Evolutionary conservation across 2,797 vertebrate genomes (phyloP).

Genomic region (Sebastes melanostomus): DNA sequence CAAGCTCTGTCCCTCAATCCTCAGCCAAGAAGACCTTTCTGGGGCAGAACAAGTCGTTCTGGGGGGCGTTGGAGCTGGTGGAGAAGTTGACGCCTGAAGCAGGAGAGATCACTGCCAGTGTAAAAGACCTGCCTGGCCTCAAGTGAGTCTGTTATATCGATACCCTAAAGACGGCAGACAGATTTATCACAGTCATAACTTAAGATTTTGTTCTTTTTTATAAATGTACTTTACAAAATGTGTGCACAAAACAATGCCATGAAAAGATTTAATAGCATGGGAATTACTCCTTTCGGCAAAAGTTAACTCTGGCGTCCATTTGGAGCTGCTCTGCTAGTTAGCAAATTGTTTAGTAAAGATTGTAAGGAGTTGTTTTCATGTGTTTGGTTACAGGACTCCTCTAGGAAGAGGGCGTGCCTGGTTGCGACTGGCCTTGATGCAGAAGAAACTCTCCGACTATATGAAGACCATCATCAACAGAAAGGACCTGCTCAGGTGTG

Average conservation of each 20-base stretch:
- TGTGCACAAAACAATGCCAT: background rate
- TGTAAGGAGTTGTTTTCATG: background rate
- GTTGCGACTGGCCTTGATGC: conserved; percentile 97
- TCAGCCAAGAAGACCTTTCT: conserved; percentile 98
- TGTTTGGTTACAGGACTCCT: conserved; percentile 85
- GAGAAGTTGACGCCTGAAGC: conserved; percentile 98
- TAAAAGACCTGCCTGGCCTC: conserved; percentile 97
- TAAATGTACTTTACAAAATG: background rate
- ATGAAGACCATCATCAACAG: conserved; percentile 99
- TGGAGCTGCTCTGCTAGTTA: background rate
- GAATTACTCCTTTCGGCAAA: background rate
- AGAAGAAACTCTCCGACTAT: conserved; percentile 99
- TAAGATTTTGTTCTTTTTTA: background rate
- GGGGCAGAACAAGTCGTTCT: conserved; percentile 98
- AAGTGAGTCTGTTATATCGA: conserved; percentile 82
- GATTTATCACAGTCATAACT: background rate
- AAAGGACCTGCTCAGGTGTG: conserved; percentile 96
- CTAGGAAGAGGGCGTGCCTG: conserved; percentile 96
- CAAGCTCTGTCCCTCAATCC: background rate
- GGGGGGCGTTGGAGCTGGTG: conserved; percentile 97
- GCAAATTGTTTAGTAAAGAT: background rate
- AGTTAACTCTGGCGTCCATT: background rate
- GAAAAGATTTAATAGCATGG: background rate
- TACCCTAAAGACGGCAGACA: background rate
- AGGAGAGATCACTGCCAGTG: conserved; percentile 96